These are phyloP conservation scores for Chromoteleia sp. DNA, from an alignment of 2,888 invertebrate species.

Conservation along the genomic window DNA sequence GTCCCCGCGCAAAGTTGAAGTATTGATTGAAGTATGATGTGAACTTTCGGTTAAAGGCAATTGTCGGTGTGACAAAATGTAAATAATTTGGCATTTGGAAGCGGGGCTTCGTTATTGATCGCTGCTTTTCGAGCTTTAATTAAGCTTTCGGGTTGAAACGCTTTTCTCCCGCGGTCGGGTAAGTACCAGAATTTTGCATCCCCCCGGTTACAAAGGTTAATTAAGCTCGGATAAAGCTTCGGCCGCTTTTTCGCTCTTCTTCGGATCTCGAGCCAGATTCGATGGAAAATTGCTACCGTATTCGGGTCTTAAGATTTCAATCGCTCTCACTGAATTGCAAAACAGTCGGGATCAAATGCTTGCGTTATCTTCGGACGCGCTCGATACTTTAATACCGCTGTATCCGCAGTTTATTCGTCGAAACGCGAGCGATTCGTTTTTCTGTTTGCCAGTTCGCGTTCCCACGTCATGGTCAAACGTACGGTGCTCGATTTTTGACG, in stretches of 20 bases:
- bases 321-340: slow-evolving; percentile 49
- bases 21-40: too few species aligned
- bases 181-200: slow-evolving; percentile 50
- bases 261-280: slow-evolving; percentile 28
- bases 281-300: slow-evolving; percentile 47
- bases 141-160: slow-evolving; percentile 56
- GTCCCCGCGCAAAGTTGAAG: too few species aligned
- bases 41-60: too few species aligned
- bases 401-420: slow-evolving; percentile 11
- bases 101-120: slow-evolving; percentile 31
- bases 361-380: slow-evolving; percentile 12
- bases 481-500: background rate
- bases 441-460: background rate
- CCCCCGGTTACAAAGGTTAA: slow-evolving; percentile 44
- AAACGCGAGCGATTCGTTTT: slow-evolving; percentile 4
- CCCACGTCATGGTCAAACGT: background rate
- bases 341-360: slow-evolving; percentile 42
- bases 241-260: slow-evolving; percentile 39
- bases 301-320: slow-evolving; percentile 55
- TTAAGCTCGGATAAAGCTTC: slow-evolving; percentile 52
- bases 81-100: slow-evolving; percentile 46
- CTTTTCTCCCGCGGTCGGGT: slow-evolving; percentile 47
- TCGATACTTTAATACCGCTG: slow-evolving; percentile 42
- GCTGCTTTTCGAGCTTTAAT: slow-evolving; percentile 60
- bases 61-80: too few species aligned